Conservation (phyloP, 2,888 invertebrate species). For the Drosophila borealis region DNA sequence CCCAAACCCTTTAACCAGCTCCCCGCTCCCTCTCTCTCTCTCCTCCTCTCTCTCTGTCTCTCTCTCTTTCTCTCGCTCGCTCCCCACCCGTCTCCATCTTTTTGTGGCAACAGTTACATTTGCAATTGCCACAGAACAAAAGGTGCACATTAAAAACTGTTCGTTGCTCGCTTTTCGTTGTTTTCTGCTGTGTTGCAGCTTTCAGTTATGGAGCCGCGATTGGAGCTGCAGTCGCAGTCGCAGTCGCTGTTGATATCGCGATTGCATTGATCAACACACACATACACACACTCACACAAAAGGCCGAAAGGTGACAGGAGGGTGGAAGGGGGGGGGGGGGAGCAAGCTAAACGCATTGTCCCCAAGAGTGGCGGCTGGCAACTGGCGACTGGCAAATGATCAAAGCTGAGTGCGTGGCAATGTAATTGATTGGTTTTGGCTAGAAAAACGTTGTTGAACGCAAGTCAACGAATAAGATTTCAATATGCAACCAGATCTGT, state of each 20-base stretch:
- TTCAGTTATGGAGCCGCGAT: conserved; percentile 21
- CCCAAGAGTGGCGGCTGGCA: conserved; percentile 13
- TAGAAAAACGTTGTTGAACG: neutral
- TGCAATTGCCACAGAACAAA: conserved; percentile 78
- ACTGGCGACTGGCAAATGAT: conserved; percentile 55
- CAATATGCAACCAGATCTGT: neutral
- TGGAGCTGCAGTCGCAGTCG: conserved; percentile 16
- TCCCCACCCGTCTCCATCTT: neutral
- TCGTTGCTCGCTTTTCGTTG: conserved; percentile 38
- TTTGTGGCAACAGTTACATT: conserved; percentile 48
- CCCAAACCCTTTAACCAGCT: conserved; percentile 11
- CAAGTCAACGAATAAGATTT: neutral
- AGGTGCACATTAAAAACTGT: conserved; percentile 75
- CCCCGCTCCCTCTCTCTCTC: neutral
- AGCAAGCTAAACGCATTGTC: conserved; percentile 42
- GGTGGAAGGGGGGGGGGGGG: no score
- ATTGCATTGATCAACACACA: conserved; percentile 52
- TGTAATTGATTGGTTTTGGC: conserved; percentile 59
- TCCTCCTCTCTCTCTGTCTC: neutral
- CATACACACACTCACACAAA: neutral
- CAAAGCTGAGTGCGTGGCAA: conserved; percentile 69
- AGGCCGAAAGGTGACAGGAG: neutral
- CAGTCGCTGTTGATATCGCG: conserved; percentile 32
- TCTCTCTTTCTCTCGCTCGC: neutral
- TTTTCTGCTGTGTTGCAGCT: conserved; percentile 8